Conservation (phyloP, 2,113 vertebrate genomes). For the Solenodon paradoxus region DNA sequence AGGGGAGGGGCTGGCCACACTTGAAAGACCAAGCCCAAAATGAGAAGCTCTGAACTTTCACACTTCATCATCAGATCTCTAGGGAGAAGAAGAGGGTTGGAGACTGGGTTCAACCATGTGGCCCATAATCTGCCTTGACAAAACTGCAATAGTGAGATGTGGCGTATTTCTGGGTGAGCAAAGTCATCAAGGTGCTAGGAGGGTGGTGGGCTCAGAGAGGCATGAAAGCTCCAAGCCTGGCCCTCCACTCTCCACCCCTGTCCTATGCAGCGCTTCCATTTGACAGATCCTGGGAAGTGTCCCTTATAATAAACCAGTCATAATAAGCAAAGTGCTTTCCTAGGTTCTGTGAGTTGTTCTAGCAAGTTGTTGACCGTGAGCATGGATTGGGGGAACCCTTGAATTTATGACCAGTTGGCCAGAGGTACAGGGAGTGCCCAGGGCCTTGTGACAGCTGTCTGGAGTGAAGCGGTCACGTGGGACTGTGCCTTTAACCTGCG, state of each 20-base stretch:
- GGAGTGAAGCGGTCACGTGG: too few relatives aligned
- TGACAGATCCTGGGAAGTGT: neutral
- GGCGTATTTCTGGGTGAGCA: neutral
- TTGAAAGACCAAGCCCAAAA: neutral
- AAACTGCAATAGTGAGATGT: neutral
- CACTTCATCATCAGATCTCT: too few relatives aligned
- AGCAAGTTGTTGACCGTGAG: neutral
- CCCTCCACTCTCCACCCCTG: neutral
- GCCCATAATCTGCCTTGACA: neutral
- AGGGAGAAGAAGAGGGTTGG: too few relatives aligned
- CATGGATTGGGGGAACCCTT: neutral
- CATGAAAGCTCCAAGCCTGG: neutral
- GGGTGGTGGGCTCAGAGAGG: too few relatives aligned
- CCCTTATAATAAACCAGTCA: neutral
- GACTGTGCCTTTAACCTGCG: neutral
- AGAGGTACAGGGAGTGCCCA: neutral
- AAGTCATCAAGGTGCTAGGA: neutral
- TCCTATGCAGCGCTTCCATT: neutral
- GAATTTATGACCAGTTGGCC: neutral
- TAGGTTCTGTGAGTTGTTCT: neutral
- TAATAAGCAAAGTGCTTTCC: neutral
- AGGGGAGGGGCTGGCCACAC: too few relatives aligned
- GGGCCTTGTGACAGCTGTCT: neutral
- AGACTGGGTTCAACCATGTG: rapidly evolving
- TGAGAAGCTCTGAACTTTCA: too few relatives aligned